phyloP scores from a whole-genome alignment of 35 echinoderm and acorn worm genomes.

The Ptychodera flava region DNA sequence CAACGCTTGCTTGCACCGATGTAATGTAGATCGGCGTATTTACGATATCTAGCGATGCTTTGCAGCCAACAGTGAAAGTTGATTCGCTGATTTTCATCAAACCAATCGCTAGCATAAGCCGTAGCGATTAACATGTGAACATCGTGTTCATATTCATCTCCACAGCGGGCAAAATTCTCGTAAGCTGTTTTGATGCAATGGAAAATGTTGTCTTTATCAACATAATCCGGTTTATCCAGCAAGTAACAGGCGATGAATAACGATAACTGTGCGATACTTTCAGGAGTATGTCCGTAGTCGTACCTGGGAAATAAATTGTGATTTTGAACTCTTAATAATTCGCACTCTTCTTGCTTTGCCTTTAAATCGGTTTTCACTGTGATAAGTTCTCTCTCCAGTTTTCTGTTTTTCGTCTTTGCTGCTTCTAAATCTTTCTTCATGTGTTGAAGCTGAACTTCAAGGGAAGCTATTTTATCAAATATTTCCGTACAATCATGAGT shows the following conservation, averaged over 20 bases:
- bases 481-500: neutral
- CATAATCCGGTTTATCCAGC: conserved; percentile 57
- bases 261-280: conserved; percentile 73
- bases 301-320: conserved; percentile 46
- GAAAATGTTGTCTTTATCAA: conserved; percentile 69
- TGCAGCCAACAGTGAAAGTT: conserved; percentile 92
- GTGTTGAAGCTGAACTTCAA: conserved; percentile 75
- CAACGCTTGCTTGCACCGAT: neutral
- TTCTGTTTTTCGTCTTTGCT: conserved; percentile 33
- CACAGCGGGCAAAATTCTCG: conserved; percentile 81
- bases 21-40: conserved; percentile 42
- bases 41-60: conserved; percentile 91
- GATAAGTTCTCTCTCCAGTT: conserved; percentile 57
- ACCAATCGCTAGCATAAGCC: conserved; percentile 97
- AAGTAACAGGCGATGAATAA: conserved; percentile 76
- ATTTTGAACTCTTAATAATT: conserved; percentile 15
- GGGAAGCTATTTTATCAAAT: neutral
- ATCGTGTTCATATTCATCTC: conserved; percentile 77
- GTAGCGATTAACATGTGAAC: conserved; percentile 95
- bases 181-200: conserved; percentile 74
- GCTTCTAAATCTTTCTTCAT: conserved; percentile 65
- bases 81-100: conserved; percentile 78
- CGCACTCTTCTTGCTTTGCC: conserved; percentile 34
- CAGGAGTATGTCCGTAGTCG: conserved; percentile 54
- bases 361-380: conserved; percentile 50